These are phyloP conservation scores for Parambassis ranga DNA, from an alignment of 2,797 vertebrate species.

Conservation along the genomic window DNA sequence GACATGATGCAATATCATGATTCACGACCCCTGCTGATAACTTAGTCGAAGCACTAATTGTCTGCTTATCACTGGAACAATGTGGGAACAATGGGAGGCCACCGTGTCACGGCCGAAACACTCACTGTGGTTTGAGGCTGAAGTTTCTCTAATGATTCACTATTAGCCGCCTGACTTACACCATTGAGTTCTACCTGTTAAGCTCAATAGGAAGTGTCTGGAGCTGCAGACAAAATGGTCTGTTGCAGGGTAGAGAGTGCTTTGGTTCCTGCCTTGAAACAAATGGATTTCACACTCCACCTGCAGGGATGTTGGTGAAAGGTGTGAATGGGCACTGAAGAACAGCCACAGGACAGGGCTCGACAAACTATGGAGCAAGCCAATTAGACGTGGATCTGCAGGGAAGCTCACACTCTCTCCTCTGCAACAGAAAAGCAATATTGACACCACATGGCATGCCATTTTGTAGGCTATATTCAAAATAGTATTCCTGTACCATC, in stretches of 20 bases:
- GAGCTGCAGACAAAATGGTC: constrained; percentile 58
- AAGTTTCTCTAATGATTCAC: constrained; percentile 66
- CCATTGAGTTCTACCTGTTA: constrained; percentile 66
- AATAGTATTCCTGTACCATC: constrained; percentile 34
- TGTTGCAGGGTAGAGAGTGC: constrained; percentile 53
- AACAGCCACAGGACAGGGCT: constrained; percentile 62
- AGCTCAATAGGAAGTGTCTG: constrained; percentile 66
- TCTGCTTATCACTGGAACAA: constrained; percentile 72
- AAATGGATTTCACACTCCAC: constrained; percentile 76
- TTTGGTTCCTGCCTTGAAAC: constrained; percentile 70
- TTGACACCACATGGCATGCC: constrained; percentile 37
- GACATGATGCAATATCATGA: constrained; percentile 66
- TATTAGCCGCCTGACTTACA: constrained; percentile 64
- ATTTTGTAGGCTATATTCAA: constrained; percentile 56
- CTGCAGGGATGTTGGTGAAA: constrained; percentile 61
- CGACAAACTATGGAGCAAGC: constrained; percentile 44
- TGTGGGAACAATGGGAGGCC: constrained; percentile 65
- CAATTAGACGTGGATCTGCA: constrained; percentile 65
- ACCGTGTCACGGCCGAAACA: constrained; percentile 39
- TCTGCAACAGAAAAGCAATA: constrained; percentile 39
- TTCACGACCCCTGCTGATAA: constrained; percentile 73
- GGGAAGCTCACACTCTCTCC: constrained; percentile 39
- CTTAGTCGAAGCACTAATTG: constrained; percentile 73
- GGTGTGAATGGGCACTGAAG: constrained; percentile 73
- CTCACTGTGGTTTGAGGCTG: constrained; percentile 46